Conservation (phyloP, 2,113 vertebrate genomes). For the Stercorarius parasiticus region DNA sequence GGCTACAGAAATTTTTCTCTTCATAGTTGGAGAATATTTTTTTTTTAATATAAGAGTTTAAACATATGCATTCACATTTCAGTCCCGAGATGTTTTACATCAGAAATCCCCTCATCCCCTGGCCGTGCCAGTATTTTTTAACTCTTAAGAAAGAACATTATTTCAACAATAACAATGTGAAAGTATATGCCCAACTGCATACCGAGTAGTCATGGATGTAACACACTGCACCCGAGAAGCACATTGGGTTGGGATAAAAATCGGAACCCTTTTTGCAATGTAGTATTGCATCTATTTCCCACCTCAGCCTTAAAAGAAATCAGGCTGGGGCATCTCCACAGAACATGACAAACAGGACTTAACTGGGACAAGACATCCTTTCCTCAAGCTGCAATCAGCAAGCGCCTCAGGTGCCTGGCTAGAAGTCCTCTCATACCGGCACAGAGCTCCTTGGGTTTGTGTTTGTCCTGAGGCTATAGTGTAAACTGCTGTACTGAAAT, state of each 20-base stretch:
- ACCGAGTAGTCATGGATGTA: background rate
- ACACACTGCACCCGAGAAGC: background rate
- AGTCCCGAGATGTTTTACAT: background rate
- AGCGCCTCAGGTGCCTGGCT: background rate
- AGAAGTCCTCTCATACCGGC: background rate
- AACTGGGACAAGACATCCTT: background rate
- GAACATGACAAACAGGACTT: background rate
- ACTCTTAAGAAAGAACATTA: background rate
- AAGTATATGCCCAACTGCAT: background rate
- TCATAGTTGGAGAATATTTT: background rate
- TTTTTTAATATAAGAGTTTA: background rate
- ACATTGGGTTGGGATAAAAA: rapidly evolving
- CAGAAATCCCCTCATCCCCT: background rate
- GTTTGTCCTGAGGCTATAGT: background rate
- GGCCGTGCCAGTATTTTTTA: background rate
- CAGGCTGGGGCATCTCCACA: background rate
- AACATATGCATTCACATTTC: background rate
- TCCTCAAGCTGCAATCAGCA: background rate
- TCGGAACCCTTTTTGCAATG: background rate
- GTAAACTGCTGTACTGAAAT: background rate
- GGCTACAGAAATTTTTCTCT: background rate
- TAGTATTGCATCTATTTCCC: background rate
- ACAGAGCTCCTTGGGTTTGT: background rate
- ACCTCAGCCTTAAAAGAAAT: background rate
- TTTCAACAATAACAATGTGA: background rate